Evolutionary conservation across 2,113 vertebrate species (phyloP), one percentile per base, ranked within the genome.

Genomic region (Vidua macroura): DNA sequence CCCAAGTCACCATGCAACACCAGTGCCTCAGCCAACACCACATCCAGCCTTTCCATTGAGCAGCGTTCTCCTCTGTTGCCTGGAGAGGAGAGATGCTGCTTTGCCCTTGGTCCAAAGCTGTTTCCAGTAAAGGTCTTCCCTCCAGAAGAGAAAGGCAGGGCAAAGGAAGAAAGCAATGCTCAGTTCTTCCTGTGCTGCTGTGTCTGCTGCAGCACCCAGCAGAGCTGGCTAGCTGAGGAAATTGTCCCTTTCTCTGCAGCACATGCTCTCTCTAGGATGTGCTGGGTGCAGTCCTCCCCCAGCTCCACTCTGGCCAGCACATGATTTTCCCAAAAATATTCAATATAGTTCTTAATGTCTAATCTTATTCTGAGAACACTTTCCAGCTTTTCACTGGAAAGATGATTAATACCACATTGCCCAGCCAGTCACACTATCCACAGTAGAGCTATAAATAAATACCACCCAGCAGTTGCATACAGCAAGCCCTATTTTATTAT

Each of bases 371-470:
- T 86, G 73, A 91, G 59, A 92, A 77, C 88, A 72, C 48, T 88
- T 88, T 72, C 37, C 76, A 86, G 79, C n/a, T 92, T 31, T 78
- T 64, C 2, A 2, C 44, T 96, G 80, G 72, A 83, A 83, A 62
- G 93, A 96, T 92, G 88, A 96, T 94, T 94, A 94, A 95, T 94
- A 88, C 83, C 75, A 79, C 52, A 5, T 96, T 92, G 88, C 83
- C 90, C 73, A 93, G 87, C 90, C 76, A 94, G 93, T 90, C 93
- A 94, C 82, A 83, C 86, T 93, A 81, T 96, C 79, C 76, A 75
- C 93, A 84, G 76, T 1, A 83, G 86, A 93, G 66, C 90, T 96
- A 97, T 96, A 96, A 97, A 95, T 97, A 95, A 94, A 94, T 95
- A 90, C 90, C 90, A 88, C 94, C 76, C 76, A 83, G 90, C 49